Evolutionary conservation across 2,888 invertebrate genomes (phyloP), one percentile per base, ranked within the genome.

Genomic region (Agrotis segetum): DNA sequence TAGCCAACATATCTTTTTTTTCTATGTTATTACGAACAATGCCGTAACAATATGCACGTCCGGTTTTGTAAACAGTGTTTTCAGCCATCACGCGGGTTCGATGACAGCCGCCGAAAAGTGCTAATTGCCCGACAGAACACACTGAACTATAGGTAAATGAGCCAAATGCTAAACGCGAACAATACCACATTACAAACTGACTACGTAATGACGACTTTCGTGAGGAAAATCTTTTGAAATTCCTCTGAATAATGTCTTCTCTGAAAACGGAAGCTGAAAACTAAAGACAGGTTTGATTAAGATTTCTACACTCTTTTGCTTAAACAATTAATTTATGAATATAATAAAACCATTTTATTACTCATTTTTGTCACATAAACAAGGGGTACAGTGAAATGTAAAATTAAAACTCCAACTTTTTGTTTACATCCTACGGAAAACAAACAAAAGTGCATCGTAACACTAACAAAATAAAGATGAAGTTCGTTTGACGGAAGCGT

Each of bases 41-140:
- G 62, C 60, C 61, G 65, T 76, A 58, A 76, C 64, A 66, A 52
- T 67, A 49, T 67, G 71, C 80, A 79, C 65, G 74, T 59, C 72
- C 72, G 71, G 50, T 61, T 44, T 60, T 63, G 77, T 75, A 81
- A 82, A 85, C 82, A 85, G 50, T 85, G 83, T 87, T 88, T 85
- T 86, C 84, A 87, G 79, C 84, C 88, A 88, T 87, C 86, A 87
- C 78, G 80, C 82, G 66, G 67, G 70, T 73, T 74, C 84, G 94
- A 88, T 94, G 95, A 95, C 95, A 95, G 92, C 88, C 79, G 89
- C 49, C 80, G 87, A 87, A 90, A 93, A 90, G 94, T 93, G 95
- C 92, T 95, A 95, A 95, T 95, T 94, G 90, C 91, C 77, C 75
- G 79, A 87, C 81, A 83, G 59, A 68, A 70, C 74, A 55, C 70